Conservation (phyloP, 1,140 invertebrate genomes). For the Vollenhovia emeryi region DNA sequence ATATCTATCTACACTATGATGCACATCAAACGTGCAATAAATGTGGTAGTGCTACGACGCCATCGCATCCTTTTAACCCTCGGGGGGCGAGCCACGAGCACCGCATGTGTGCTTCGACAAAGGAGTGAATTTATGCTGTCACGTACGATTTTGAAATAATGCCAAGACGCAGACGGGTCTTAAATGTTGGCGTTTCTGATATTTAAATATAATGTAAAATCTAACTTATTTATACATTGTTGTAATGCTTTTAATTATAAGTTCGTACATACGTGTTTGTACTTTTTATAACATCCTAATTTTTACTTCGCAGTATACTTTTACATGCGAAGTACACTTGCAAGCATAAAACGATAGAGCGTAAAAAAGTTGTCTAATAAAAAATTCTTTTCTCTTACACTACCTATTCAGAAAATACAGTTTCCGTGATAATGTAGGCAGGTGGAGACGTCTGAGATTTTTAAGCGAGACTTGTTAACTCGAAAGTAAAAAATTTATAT, state of each 20-base stretch:
- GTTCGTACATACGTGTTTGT: background rate
- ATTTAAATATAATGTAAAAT: background rate
- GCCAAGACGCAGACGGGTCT: background rate
- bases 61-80: conserved; percentile 24
- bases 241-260: background rate
- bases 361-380: background rate
- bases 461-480: background rate
- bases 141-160: conserved; percentile 7
- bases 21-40: conserved; percentile 46
- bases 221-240: background rate
- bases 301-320: conserved; percentile 27
- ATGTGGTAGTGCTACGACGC: conserved; percentile 6
- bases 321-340: background rate
- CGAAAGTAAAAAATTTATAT: background rate
- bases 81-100: background rate
- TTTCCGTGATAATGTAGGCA: background rate
- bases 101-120: background rate
- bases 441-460: background rate
- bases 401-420: background rate
- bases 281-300: background rate
- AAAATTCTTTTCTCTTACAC: background rate
- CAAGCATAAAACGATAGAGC: background rate
- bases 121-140: background rate
- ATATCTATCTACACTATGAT: conserved; percentile 4
- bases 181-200: background rate